Evolutionary conservation across 1,140 invertebrate genomes (phyloP).

Genomic region (Danaus melanippus): DNA sequence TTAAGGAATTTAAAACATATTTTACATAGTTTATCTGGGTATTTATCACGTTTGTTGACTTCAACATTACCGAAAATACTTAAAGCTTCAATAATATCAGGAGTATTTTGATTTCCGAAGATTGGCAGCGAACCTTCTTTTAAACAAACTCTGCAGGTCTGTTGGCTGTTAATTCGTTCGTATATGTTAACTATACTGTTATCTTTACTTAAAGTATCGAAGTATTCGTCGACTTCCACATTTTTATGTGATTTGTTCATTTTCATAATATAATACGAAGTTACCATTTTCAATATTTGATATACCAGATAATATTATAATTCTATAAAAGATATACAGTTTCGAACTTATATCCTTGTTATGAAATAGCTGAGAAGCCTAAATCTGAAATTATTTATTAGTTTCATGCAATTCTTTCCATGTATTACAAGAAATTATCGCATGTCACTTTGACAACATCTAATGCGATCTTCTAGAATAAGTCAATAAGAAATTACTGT

Average conservation of each 20-base stretch:
- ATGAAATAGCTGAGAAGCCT: no score
- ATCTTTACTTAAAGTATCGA: constrained; percentile 6
- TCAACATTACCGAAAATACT: constrained; percentile 29
- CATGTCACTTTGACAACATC: no score
- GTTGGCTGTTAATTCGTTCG: constrained; percentile 4
- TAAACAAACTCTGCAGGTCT: constrained; percentile 32
- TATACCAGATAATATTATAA: no score
- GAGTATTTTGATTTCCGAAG: constrained; percentile 20
- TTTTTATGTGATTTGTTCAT: constrained; percentile 13
- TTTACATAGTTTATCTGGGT: constrained; percentile 38
- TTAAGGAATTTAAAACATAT: constrained; percentile 38
- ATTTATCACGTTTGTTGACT: constrained; percentile 30
- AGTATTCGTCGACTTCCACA: constrained; percentile 14
- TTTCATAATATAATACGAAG: constrained; percentile 24
- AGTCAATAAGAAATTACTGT: no score
- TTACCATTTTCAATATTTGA: constrained; percentile 18
- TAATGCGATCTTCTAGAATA: no score
- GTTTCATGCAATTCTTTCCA: no score
- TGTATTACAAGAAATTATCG: no score
- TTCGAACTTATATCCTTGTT: no score
- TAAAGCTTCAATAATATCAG: constrained; percentile 31
- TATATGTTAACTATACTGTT: neutral
- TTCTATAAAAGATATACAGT: no score
- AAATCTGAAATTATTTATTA: no score
- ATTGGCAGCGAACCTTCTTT: constrained; percentile 31